A percentile compares a stretch with the other conserved stretches of the same genome.
These are phyloP conservation scores for Apteryx mantelli DNA, from an alignment of 2,113 vertebrate genomes.

Conservation along the genomic window DNA sequence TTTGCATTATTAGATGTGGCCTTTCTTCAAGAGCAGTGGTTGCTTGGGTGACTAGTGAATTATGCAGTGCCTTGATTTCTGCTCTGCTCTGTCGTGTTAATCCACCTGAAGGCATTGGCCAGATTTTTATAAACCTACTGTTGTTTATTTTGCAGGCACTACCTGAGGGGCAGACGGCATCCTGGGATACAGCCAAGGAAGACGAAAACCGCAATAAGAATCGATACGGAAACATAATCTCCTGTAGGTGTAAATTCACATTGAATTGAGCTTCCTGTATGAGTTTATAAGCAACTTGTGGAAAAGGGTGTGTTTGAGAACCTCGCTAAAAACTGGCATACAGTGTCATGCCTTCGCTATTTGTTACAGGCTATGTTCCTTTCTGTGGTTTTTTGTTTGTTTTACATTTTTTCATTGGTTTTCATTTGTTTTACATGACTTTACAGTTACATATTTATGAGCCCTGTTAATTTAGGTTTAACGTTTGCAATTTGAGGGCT, in stretches of 20 bases:
- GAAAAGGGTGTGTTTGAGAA: background rate
- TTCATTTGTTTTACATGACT: background rate
- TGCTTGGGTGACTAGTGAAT: background rate
- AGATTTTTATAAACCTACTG: background rate
- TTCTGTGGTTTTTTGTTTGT: background rate
- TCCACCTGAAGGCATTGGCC: background rate
- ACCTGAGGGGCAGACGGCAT: conserved; percentile 94
- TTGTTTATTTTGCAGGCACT: conserved; percentile 84
- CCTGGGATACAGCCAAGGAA: conserved; percentile 97
- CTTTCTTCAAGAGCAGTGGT: background rate
- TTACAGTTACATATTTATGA: background rate
- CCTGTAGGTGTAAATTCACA: conserved; percentile 89
- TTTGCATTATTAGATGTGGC: background rate
- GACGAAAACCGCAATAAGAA: conserved; percentile 98
- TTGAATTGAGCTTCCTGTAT: background rate
- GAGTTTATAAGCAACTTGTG: background rate
- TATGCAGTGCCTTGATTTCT: background rate
- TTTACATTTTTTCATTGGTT: background rate
- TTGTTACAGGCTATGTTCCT: background rate
- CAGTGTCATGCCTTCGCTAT: background rate
- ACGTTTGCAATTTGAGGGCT: background rate
- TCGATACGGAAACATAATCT: conserved; percentile 98
- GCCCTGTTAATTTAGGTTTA: background rate
- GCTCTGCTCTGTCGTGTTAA: background rate
- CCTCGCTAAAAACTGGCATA: background rate